Evolutionary conservation across 2,888 invertebrate genomes (phyloP).

Genomic region (Chrysodeixis includens): DNA sequence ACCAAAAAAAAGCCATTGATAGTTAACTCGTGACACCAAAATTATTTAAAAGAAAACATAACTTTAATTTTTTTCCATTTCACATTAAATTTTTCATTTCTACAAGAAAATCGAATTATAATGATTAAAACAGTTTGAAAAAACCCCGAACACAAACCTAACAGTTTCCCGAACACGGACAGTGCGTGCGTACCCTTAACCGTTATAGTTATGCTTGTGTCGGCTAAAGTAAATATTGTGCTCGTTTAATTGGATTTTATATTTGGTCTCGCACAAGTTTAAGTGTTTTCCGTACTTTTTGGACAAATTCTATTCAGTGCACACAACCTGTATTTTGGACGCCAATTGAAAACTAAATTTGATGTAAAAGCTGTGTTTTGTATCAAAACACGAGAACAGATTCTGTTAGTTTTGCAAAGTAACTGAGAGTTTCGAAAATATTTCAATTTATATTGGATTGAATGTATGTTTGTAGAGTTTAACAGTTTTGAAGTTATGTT

Average conservation of each 20-base stretch:
- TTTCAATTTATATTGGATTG: not conserved
- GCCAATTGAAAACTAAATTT: constrained; percentile 10
- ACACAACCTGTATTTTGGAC: constrained; percentile 5
- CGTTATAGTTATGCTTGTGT: constrained; percentile 53
- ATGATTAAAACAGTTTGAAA: no score
- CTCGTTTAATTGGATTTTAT: constrained; percentile 72
- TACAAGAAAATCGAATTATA: not conserved
- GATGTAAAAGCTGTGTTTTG: not conserved
- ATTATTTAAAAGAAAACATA: no score
- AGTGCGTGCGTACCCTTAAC: constrained; percentile 38
- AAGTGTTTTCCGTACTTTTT: constrained; percentile 54
- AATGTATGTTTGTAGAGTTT: not conserved
- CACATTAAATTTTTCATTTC: not conserved
- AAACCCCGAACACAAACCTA: not conserved
- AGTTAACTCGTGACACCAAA: no score
- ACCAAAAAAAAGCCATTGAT: no score
- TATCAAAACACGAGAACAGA: not conserved
- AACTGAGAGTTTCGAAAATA: not conserved
- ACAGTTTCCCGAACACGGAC: not conserved
- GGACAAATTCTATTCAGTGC: constrained; percentile 8
- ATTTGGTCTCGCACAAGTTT: constrained; percentile 57
- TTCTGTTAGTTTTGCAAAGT: not conserved
- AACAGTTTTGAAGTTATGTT: not conserved
- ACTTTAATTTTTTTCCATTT: no score
- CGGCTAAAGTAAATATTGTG: constrained; percentile 66